Percentiles rank a stretch among this genome's conserved stretches.
Conservation (phyloP, 2,797 vertebrate genomes). For the Melanotaenia maccullochi region DNA sequence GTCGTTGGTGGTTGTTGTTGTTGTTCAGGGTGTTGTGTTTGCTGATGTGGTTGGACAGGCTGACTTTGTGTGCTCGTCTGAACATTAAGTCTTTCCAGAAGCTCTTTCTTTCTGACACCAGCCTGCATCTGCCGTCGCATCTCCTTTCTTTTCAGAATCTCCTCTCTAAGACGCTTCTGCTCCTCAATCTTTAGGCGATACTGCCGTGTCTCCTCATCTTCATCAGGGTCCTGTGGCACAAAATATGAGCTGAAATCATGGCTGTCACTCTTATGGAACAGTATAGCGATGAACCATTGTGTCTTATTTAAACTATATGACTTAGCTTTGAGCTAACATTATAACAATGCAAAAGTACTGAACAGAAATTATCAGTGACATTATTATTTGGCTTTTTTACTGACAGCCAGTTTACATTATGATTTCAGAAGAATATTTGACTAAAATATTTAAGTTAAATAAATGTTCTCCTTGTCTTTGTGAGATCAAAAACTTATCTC, state of each 20-base stretch:
- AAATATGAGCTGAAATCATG: constrained; percentile 32
- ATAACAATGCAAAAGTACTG: background rate
- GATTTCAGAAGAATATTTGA: background rate
- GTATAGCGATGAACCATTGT: background rate
- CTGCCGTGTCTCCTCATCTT: constrained; percentile 95
- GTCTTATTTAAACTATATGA: constrained; percentile 16
- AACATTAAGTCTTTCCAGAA: constrained; percentile 90
- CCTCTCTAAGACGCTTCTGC: constrained; percentile 94
- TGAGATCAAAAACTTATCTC: background rate
- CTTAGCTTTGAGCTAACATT: background rate
- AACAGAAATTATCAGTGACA: background rate
- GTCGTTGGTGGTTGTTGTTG: constrained; percentile 20
- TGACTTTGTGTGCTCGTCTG: constrained; percentile 70
- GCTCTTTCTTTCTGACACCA: constrained; percentile 92
- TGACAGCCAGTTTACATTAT: background rate
- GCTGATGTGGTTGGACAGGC: constrained; percentile 54
- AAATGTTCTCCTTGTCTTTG: background rate
- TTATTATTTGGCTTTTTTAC: background rate
- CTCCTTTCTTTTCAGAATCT: constrained; percentile 95
- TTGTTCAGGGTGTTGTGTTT: constrained; percentile 36
- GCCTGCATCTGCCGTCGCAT: constrained; percentile 95
- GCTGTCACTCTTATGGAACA: constrained; percentile 11
- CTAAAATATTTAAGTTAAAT: background rate
- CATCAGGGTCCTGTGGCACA: constrained; percentile 86
- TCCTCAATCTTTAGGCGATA: constrained; percentile 98